Base-by-base conservation (phyloP, 2,113 vertebrate species). In the Thinocorus orbignyianus region DNA sequence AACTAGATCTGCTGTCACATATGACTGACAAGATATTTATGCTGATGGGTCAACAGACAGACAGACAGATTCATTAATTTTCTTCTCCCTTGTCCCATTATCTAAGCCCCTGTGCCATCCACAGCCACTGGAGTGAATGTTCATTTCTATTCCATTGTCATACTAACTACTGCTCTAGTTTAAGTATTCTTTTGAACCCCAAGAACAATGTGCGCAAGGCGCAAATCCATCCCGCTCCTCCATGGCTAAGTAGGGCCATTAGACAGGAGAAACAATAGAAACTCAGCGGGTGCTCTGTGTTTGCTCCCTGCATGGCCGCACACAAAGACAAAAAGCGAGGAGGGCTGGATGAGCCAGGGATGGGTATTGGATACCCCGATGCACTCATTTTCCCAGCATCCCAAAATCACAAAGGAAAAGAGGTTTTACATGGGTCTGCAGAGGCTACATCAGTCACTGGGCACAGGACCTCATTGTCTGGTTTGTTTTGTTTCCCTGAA, bases 181-280 rank as follows among this genome's bases (percentile, higher is more conserved):
- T 96, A 94, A 96, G 95, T 96, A 93, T 96, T 96, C 91, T 96
- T 96, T 96, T 96, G 91, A 96, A 93, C 91, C 86, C 72, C 78
- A 93, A 95, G 94, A 96, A 96, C 95, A 96, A 95, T 96, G 96
- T 80, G 92, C 25, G 3, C 77, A 76, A 93, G 92, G 95, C 90
- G 0, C 93, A 97, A 97, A 96, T 94, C 95, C 95, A 96, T 90
- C 91, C 96, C 28, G 5, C 93, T 97, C 92, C 77, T 97, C 86
- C 88, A 22, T 58, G 93, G 91, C 92, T 96, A 96, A 97, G 96
- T 91, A 93, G 93, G 92, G 90, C 95, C 92, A 96, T 96, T 97
- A 96, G 96, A 94, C 95, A 93, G 90, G 55, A 97, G 95, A 97
- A 96, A 96, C 96, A 97, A 97, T 96, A 57, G 95, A 49, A 93